Evolutionary conservation across 2,797 vertebrate species (phyloP), one percentile per base, ranked within the genome.

Genomic region (Pristis pectinata): DNA sequence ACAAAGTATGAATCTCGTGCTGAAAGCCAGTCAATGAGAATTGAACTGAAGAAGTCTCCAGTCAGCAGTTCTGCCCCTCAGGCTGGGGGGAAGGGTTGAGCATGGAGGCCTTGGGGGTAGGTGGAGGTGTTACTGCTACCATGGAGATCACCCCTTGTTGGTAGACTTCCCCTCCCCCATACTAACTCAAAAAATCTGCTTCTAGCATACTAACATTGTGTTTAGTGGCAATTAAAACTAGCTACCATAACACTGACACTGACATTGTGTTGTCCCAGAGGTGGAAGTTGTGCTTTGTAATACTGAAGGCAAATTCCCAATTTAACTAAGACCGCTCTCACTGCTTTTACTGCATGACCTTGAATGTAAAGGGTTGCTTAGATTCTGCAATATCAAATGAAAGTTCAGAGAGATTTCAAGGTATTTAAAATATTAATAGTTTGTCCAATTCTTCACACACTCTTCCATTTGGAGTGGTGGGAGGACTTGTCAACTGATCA

Each of bases 1-100:
- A 97, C 98, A 95, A 98, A 98, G 97, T 96, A 98, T 96, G 98
- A 99, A 97, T 97, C 98, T 95, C 98, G 97, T 96, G 97, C 98
- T 59, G 98, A 99, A 96, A 97, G 98, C 97, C 98, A 98, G 96
- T 98, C 97, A 94, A 98, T 99, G 98, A 99, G 98, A 98, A 99
- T 99, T 96, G 98, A 99, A 97, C 97, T 99, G 98, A 99, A 98
- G 98, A 99, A 98, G 96, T 97, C 98, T 95, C 96, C 97, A 72
- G 96, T 97, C 96, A 97, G 97, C 97, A 96, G 97, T 97, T 96
- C 97, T 93, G 95, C 96, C 96, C 97, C 97, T 96, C 98, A 98
- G 96, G 97, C 97, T 95, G 98, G 97, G 96, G 98, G 98, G 95
- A 98, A 98, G 97, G 97, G 97, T 97, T 99, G 98, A 99, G 97